Base-by-base conservation (phyloP, 2,888 invertebrate species). In the Malthinus flaveolus region DNA sequence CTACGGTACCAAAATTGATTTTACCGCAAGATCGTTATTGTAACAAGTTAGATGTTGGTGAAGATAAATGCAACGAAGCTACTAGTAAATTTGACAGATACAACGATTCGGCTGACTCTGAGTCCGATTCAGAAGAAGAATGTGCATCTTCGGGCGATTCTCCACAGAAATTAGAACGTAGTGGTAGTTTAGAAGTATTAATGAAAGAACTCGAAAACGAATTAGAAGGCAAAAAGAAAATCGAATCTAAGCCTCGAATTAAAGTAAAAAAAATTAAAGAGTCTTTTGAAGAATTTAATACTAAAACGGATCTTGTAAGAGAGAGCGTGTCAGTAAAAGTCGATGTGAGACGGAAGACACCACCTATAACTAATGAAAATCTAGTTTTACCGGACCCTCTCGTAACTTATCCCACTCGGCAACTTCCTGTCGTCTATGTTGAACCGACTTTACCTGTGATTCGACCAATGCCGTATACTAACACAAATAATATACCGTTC, bases 191-290 rank as follows among this genome's bases (percentile, higher is more conserved):
- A 44, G 83, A 83, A 56, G 79, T 79, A 3, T 68, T 83, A 32
- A 82, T 83, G 79, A 76, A 81, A 50, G 82, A 83, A 64, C 75
- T 83, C 68, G 82, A 83, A 57, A 75, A 77, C 54, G 82, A 82
- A 70, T 81, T 82, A 64, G 74, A 74, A 56, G 73, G 75, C 48
- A 46, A 32, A 10, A 12, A 32, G 12, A 62, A 68, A 10, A 44
- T 4, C 13, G 44, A 51, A 35, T 1, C 12, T 11, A 37, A 46
- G n/a, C 23, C 31, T 10, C 32, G 32, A 42, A 39, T 11, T 12
- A 35, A 36, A 32, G 9, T 7, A 6, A 32, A 32, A 15, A 23
- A 9, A 8, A 7, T 9, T 7, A 10, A 11, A 34, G 34, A 48
- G 7, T 13, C 34, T n/a, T 13, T 31, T 4, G 35, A 35, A 11